Base-by-base conservation (phyloP, 2,888 invertebrate species). In the Trissonchulus latispiculum region DNA sequence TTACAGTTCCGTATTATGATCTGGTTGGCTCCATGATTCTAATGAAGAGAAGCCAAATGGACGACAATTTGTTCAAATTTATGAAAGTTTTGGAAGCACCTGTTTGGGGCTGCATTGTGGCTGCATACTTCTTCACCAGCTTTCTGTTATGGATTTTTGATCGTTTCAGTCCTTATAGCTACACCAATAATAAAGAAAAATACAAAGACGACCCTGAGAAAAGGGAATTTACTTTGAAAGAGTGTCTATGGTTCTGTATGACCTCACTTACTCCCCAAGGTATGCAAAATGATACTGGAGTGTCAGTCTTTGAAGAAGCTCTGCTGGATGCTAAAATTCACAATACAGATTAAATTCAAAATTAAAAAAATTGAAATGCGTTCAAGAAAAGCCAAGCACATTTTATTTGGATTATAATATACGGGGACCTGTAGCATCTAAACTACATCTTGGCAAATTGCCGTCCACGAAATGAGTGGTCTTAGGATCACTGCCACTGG, bases 241-340 rank as follows among this genome's bases (percentile, higher is more conserved):
- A 97, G 84, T 95, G 95, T 81, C 87, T 97, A 0, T 97, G 96
- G 96, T 97, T 97, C 84, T 96, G 96, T 81, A 95, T 97, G 94
- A 96, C 96, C 61, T 96, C 95, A 37, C 85, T 97, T 29, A 97
- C 96, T 0, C 97, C 97, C 0, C 89, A 90, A 83, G 86, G 88
- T 87, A 75, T 74, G 68, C 18, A 23, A n/a, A n/a, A n/a, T n/a
- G n/a, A n/a, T n/a, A n/a, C n/a, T n/a, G n/a, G n/a, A 75, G 66
- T 8, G 28, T n/a, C n/a, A n/a, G n/a, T n/a, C n/a, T n/a, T n/a
- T n/a, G n/a, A n/a, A n/a, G n/a, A n/a, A n/a, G n/a, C n/a, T n/a
- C n/a, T n/a, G n/a, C n/a, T n/a, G n/a, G n/a, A n/a, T n/a, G n/a
- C n/a, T n/a, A n/a, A n/a, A n/a, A n/a, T n/a, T n/a, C n/a, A n/a